phyloP scores from a whole-genome alignment of 2,888 invertebrate genomes.

The Ypsolopha scabrella region DNA sequence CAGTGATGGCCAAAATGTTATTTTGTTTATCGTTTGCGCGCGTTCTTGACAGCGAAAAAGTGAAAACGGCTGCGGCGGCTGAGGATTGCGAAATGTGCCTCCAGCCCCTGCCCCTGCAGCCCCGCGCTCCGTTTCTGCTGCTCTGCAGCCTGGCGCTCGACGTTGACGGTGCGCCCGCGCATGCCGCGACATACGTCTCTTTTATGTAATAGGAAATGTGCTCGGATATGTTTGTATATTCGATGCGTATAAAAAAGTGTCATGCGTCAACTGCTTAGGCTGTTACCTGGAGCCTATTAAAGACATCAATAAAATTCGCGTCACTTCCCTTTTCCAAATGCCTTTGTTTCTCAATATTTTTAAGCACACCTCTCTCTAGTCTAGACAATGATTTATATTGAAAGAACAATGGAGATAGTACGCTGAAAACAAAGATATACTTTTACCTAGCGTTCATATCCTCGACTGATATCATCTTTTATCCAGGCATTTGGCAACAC shows the following conservation, averaged over 20 bases:
- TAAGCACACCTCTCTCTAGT: neutral
- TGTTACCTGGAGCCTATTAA: neutral
- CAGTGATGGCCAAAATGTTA: constrained; percentile 65
- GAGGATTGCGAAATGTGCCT: constrained; percentile 51
- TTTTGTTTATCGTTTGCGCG: constrained; percentile 66
- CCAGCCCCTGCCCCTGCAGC: constrained; percentile 16
- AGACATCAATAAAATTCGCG: neutral
- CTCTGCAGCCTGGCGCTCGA: neutral
- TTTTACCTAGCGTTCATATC: neutral
- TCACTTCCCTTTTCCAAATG: neutral
- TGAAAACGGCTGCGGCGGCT: constrained; percentile 64
- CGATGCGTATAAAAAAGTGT: neutral
- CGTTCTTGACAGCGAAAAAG: constrained; percentile 71
- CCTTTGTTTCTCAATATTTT: neutral
- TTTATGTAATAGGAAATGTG: constrained; percentile 53
- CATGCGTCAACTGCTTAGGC: neutral
- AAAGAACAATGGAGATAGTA: neutral
- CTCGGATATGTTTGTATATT: constrained; percentile 11
- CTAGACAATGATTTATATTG: neutral
- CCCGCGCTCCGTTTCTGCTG: constrained; percentile 12
- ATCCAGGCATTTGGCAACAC: constrained; percentile 14
- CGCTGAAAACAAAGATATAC: neutral
- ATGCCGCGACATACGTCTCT: constrained; percentile 3
- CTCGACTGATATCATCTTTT: neutral
- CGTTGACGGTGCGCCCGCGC: constrained; percentile 26